These are phyloP conservation scores for Lysandra bellargus DNA, from an alignment of 2,888 invertebrate genomes.

Conservation along the genomic window DNA sequence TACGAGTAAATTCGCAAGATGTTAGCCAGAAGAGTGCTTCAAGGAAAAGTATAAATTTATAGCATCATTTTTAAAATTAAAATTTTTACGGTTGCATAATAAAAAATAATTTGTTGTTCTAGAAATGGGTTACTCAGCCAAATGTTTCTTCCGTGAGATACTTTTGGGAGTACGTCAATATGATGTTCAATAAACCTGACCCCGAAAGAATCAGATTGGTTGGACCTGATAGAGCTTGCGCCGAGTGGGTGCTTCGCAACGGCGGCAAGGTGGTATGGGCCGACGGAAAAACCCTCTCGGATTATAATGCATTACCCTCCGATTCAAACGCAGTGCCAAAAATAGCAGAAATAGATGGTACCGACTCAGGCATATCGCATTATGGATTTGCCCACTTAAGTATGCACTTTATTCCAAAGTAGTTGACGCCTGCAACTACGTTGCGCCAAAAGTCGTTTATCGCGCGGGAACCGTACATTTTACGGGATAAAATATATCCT, in stretches of 20 bases:
- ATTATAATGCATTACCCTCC: slow-evolving; percentile 88
- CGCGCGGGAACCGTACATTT: too few species aligned
- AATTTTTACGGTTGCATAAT: background rate
- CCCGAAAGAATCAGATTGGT: slow-evolving; percentile 83
- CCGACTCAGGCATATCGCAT: slow-evolving; percentile 89
- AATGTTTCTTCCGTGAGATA: slow-evolving; percentile 46
- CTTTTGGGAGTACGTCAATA: slow-evolving; percentile 80
- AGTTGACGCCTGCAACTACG: too few species aligned
- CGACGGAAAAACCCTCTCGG: slow-evolving; percentile 74
- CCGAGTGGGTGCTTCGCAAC: slow-evolving; percentile 96
- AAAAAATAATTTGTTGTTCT: slow-evolving; percentile 4
- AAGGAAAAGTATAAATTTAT: slow-evolving; percentile 1
- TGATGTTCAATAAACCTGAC: slow-evolving; percentile 86
- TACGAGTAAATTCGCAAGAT: background rate
- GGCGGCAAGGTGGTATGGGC: slow-evolving; percentile 91
- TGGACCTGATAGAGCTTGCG: slow-evolving; percentile 94
- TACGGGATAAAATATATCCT: too few species aligned
- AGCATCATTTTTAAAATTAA: background rate
- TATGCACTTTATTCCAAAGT: slow-evolving; percentile 50
- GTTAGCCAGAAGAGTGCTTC: slow-evolving; percentile 17
- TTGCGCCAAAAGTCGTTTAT: too few species aligned
- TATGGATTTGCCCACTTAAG: slow-evolving; percentile 92
- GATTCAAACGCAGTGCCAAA: slow-evolving; percentile 73
- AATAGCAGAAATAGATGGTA: slow-evolving; percentile 87
- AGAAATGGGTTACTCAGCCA: slow-evolving; percentile 34